Percentiles rank a stretch among this genome's conserved stretches.
Evolutionary conservation across 2,113 vertebrate species (phyloP).

Genomic region (Centropus bengalensis): DNA sequence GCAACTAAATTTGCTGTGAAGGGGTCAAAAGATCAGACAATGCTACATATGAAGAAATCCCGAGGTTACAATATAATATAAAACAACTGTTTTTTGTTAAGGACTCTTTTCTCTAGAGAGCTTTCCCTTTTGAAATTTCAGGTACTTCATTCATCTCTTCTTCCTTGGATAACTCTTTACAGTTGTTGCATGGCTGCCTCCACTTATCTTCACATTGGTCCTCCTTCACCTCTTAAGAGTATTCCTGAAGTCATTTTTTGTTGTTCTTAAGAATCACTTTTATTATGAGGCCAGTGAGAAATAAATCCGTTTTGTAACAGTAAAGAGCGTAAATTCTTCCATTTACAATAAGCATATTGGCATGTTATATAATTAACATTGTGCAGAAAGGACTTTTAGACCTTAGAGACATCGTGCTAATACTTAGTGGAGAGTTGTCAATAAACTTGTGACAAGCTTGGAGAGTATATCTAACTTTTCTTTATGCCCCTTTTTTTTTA

Average conservation of each 20-base stretch:
- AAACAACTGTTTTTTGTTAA: not conserved
- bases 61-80: not conserved
- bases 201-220: not conserved
- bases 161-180: not conserved
- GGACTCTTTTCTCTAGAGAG: not conserved
- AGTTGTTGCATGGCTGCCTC: not conserved
- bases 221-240: not conserved
- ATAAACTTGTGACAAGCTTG: not conserved
- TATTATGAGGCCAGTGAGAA: not conserved
- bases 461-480: not conserved
- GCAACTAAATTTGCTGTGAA: not conserved
- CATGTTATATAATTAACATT: too few relatives aligned
- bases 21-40: not conserved
- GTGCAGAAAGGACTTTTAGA: not conserved
- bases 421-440: not conserved
- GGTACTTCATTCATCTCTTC: fast-evolving
- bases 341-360: not conserved
- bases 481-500: not conserved
- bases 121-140: not conserved
- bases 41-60: not conserved
- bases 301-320: not conserved
- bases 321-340: not conserved
- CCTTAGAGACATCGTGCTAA: not conserved
- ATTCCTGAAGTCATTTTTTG: not conserved
- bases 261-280: not conserved